Base-by-base conservation (phyloP, 1,140 invertebrate species). In the Sinonovacula constricta region DNA sequence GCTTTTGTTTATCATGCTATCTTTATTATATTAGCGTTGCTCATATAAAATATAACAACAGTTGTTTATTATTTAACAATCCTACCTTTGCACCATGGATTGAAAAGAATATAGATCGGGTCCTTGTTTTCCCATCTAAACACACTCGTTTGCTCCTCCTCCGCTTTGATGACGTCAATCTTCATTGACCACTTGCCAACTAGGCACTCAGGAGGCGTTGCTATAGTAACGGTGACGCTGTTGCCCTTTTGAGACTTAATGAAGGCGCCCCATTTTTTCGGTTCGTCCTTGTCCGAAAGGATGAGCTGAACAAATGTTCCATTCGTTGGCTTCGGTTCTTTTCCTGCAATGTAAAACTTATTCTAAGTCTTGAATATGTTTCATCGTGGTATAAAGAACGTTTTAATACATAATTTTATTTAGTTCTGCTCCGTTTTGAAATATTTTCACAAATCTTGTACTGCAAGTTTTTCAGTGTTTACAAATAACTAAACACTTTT, bases 181-280 rank as follows among this genome's bases (percentile, higher is more conserved):
- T 97, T 95, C 76, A 98, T 90, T 56, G 93, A 93, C 96, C 96
- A 98, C 82, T 95, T 94, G 5, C 95, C 96, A 3, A 98, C 94
- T 12, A 96, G 93, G 75, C 95, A 94, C 53, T 94, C 92, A 0
- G 94, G 91, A 0, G 95, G 93, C 2, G 75, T 63, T 24, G 56
- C 53, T 34, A 84, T 39, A 3, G 28, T 36, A 0, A 84, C 15
- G 1, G 34, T 62, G 1, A 83, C 31, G 0, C 22, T 34, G 0
- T 66, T 18, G 2, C 39, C 76, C 5, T 72, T 51, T 24, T 49
- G 2, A 3, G 53, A 39, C 36, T 71, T 28, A 15, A 80, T 63
- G 30, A 70, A 88, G 0, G 92, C 92, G 30, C 90, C 89, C 93
- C 93, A 94, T 15, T 78, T n/a, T 33, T 66, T 67, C 28, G 75